Conservation (phyloP, 2,797 vertebrate genomes). For the Bradypus variegatus region DNA sequence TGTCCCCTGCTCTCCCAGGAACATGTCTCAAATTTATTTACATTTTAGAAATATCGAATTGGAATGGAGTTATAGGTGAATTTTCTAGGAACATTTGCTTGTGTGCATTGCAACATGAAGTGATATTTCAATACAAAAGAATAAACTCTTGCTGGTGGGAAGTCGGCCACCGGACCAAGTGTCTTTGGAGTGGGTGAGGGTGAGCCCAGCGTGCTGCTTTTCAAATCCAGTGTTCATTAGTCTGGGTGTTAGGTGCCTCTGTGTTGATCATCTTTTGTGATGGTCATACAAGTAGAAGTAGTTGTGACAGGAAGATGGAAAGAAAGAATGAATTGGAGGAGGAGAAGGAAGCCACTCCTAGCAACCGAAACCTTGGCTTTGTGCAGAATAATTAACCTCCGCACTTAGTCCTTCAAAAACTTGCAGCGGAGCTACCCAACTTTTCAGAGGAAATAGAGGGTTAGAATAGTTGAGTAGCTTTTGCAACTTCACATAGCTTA, state of each 20-base stretch:
- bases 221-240: neutral
- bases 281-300: neutral
- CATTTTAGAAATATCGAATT: neutral
- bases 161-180: neutral
- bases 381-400: neutral
- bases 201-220: neutral
- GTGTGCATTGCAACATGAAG: neutral
- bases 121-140: neutral
- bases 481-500: neutral
- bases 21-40: neutral
- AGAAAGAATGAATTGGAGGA: neutral
- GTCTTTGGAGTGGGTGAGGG: neutral
- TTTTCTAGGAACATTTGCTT: neutral
- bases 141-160: neutral
- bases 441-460: neutral
- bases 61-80: neutral
- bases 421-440: neutral
- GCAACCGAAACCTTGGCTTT: neutral
- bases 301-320: neutral
- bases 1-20: neutral
- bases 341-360: neutral
- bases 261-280: neutral
- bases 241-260: neutral
- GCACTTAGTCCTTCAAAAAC: neutral
- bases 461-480: neutral